Conservation (phyloP, 2,113 vertebrate genomes). For the Hyperopisus bebe region DNA sequence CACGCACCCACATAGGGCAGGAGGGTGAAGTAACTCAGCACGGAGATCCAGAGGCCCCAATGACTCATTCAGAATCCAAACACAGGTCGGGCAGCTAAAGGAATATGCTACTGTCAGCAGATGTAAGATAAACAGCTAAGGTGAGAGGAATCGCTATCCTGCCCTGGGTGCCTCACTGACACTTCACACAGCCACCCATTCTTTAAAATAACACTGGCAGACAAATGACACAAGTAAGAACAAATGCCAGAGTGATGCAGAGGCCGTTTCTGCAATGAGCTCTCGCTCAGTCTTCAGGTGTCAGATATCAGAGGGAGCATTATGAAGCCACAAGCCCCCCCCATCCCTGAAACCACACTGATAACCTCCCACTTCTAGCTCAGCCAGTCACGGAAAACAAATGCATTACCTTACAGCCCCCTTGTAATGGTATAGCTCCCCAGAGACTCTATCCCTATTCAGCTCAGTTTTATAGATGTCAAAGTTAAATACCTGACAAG, state of each 20-base stretch:
- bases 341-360: not conserved
- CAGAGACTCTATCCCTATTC: slow-evolving; percentile 22
- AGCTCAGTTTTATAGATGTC: slow-evolving; percentile 23
- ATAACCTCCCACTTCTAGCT: slow-evolving; percentile 13
- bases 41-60: not conserved
- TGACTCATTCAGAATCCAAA: not conserved
- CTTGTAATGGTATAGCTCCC: not conserved
- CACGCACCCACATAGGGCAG: not conserved
- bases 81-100: not conserved
- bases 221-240: not conserved
- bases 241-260: not conserved
- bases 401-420: slow-evolving; percentile 11
- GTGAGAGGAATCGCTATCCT: not conserved
- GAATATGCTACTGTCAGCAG: not conserved
- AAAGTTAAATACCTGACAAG: slow-evolving; percentile 23
- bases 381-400: not conserved
- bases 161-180: not conserved
- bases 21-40: not conserved
- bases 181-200: not conserved
- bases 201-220: not conserved
- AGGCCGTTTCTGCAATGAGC: not conserved
- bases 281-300: not conserved
- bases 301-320: not conserved
- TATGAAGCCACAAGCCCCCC: not conserved
- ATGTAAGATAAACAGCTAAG: not conserved